Evolutionary conservation across 2,113 vertebrate genomes (phyloP), one percentile per base, ranked within the genome.

Genomic region (Alces alces): DNA sequence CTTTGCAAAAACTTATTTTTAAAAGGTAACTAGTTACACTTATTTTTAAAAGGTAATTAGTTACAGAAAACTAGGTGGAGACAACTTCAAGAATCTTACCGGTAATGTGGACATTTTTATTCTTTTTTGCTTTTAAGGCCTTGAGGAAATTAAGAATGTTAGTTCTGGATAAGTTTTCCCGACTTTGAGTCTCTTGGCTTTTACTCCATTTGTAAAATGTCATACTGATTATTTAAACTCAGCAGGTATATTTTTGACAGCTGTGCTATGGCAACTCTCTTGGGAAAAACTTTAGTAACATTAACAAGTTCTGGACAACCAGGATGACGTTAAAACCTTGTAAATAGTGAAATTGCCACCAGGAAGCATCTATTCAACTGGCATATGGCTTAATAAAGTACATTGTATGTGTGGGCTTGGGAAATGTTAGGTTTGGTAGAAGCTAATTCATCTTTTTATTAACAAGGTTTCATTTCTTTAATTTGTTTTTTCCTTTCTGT

Each of bases 81-180:
- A 70, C 36, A 83, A 73, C 45, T 82, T 93, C 52, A 70, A 85
- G 86, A 87, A 25, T 76, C 86, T 88, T 64, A 80, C 66, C 39
- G 50, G 64, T 58, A 90, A 66, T 0, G 7, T 45, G n/a, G 61
- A 45, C 3, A 54, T 85, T 96, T 80, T 57, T 86, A 36, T 50
- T 19, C 28, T 61, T 83, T 83, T 94, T 93, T 61, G 57, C 27
- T 92, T 92, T 91, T 88, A 87, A 97, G 86, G 17, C 17, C 28
- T 94, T 90, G 60, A 94, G 89, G 90, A 96, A 97, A 82, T 85
- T 79, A 95, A 94, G 66, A 92, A 83, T 94, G 58, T 96, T 96
- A 95, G 94, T 92, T 94, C 80, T 95, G 93, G 80, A n/a, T 94
- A 94, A 39, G 11, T 88, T 95, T 96, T 95, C 92, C 64, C 73